Base-by-base conservation (phyloP, 2,797 vertebrate species). In the Sternotherus odoratus region DNA sequence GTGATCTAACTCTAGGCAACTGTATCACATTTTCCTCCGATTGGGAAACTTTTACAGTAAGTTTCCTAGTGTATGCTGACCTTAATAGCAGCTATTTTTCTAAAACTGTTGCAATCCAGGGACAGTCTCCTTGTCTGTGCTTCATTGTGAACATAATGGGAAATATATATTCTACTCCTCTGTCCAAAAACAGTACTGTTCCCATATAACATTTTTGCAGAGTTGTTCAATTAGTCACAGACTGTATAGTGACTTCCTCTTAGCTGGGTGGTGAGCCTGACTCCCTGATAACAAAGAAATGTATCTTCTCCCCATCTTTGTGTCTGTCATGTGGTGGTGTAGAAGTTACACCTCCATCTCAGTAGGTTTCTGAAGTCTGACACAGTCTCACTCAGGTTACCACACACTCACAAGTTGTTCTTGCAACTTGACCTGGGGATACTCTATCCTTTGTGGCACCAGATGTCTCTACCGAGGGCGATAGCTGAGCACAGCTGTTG, bases 401-500 rank as follows among this genome's bases (percentile, higher is more conserved):
- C 5, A 90, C 43, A 74, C 80, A 19, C 49, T 7, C 7, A 86
- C 43, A 12, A 82, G 83, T 46, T 69, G 24, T 36, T 83, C 60
- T 24, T 50, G 17, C 72, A 12, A 13, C 30, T 50, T 1, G 50
- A 24, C 2, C 49, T 30, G 72, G 60, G 5, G 26, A 72, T 92
- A 80, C 15, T 48, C 30, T 69, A 6, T 0, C 13, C 3, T 13
- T 63, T 13, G 21, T 1, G 8, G 3, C 60, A 9, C 9, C 26
- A 80, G 6, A 74, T 85, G 81, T 24, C 26, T 85, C 53, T 57
- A 89, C 12, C 30, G 77, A 54, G 79, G 30, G 2, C 56, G 4
- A 50, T 60, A 63, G n/a, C 39, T 43, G 56, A 54, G 63, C 33
- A 51, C 56, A 80, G 39, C 10, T 30, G 72, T 1, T 36, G 9